Percentiles rank a stretch among this genome's conserved stretches.
phyloP scores from a whole-genome alignment of 2,113 vertebrate species.

The Mus spicilegus region DNA sequence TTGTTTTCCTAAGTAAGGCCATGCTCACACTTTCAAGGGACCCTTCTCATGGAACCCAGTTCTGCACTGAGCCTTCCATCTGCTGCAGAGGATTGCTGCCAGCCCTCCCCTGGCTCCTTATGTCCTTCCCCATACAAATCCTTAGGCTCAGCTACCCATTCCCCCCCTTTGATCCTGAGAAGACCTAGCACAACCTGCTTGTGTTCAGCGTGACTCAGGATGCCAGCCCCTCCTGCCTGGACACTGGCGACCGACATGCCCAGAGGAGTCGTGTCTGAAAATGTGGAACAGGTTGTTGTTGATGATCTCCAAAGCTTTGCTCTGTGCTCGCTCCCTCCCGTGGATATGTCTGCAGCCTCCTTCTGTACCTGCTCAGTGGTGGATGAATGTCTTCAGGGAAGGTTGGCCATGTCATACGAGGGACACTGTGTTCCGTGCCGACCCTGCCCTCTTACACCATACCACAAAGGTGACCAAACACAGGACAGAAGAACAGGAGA shows the following conservation, averaged over 20 bases:
- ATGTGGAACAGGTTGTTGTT: not conserved
- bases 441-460: not conserved
- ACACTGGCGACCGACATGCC: fast-evolving
- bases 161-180: not conserved
- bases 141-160: not conserved
- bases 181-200: too few relatives aligned
- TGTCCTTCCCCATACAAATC: not conserved
- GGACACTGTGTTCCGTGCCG: not conserved
- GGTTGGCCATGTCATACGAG: not conserved
- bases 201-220: not conserved
- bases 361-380: not conserved
- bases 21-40: not conserved
- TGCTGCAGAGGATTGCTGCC: fast-evolving
- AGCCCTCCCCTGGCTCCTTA: not conserved
- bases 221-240: not conserved
- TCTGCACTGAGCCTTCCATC: too few relatives aligned
- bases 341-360: not conserved
- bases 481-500: too few relatives aligned
- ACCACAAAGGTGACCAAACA: not conserved
- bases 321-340: not conserved
- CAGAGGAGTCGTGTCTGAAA: fast-evolving
- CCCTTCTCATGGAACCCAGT: not conserved
- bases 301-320: not conserved
- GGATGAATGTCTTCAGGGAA: not conserved
- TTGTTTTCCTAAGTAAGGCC: not conserved